Percentiles rank a stretch among this genome's conserved stretches.
phyloP scores from a whole-genome alignment of 2,113 vertebrate species.

The Silurus meridionalis region DNA sequence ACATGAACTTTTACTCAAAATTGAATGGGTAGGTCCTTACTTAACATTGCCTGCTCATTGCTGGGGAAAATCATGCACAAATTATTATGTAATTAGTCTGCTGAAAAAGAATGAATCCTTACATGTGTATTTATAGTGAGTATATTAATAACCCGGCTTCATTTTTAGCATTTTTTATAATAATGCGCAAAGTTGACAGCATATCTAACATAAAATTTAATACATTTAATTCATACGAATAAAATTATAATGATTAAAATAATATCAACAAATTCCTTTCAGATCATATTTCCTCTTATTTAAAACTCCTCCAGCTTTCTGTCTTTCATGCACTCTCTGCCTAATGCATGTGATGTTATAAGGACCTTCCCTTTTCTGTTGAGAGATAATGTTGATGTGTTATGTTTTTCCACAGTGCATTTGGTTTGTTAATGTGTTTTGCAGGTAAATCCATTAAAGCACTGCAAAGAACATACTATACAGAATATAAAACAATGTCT shows the following conservation, averaged over 20 bases:
- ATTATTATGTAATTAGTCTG: not conserved
- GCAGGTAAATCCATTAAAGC: not conserved
- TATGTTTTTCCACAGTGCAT: not conserved
- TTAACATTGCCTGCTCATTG: not conserved
- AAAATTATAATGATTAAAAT: not conserved
- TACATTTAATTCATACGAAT: not conserved
- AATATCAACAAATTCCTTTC: not conserved
- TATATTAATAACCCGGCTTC: not conserved
- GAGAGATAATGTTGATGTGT: not conserved
- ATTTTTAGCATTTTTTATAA: not conserved
- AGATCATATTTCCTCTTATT: not conserved
- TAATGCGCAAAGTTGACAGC: not conserved
- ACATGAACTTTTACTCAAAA: not conserved
- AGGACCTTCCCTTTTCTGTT: not conserved
- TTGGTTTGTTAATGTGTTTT: not conserved
- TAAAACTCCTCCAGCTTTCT: not conserved
- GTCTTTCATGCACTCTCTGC: not conserved
- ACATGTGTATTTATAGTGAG: not conserved
- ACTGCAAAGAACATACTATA: not conserved
- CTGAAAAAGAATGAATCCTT: not conserved
- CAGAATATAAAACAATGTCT: conserved; percentile 21
- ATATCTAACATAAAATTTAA: not conserved
- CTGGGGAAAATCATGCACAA: not conserved
- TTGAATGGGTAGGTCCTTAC: not conserved
- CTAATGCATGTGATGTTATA: not conserved